Percentiles rank a stretch among this genome's conserved stretches.
Conservation (phyloP, 2,888 invertebrate species). For the Athalia cordata region DNA sequence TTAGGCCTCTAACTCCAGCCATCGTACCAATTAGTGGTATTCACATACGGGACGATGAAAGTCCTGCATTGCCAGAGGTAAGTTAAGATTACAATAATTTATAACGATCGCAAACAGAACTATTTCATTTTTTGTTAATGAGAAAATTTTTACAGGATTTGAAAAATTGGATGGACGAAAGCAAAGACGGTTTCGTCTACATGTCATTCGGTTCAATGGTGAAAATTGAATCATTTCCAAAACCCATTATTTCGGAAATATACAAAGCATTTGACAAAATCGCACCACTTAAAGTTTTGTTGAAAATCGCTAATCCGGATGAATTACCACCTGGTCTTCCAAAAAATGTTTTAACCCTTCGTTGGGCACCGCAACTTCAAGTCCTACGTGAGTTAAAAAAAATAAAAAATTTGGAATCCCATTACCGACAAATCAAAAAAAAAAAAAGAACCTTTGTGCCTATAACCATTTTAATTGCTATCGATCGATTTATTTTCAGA, state of each 20-base stretch:
- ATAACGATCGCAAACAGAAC: background rate
- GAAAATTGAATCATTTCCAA: slow-evolving; percentile 32
- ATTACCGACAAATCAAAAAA: background rate
- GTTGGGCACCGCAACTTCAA: slow-evolving; percentile 27
- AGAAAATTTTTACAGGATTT: slow-evolving; percentile 8
- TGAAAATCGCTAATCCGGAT: slow-evolving; percentile 30
- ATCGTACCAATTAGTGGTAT: slow-evolving; percentile 75
- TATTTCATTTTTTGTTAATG: background rate
- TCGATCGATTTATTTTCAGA: slow-evolving; percentile 51
- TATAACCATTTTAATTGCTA: background rate
- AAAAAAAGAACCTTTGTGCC: too few relatives aligned
- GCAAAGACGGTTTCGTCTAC: slow-evolving; percentile 49
- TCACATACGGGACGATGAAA: slow-evolving; percentile 59
- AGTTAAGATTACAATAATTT: background rate
- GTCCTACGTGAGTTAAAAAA: slow-evolving; percentile 11
- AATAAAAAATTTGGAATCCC: background rate
- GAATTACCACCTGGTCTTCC: slow-evolving; percentile 34
- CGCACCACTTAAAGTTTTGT: slow-evolving; percentile 20
- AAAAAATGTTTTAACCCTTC: background rate
- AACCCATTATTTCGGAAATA: background rate
- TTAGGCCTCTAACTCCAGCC: slow-evolving; percentile 73
- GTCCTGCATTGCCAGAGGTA: background rate
- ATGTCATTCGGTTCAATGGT: slow-evolving; percentile 51
- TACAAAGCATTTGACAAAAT: slow-evolving; percentile 24
- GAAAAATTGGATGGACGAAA: slow-evolving; percentile 38